phyloP scores from a whole-genome alignment of 2,797 vertebrate genomes.

The Tauraco hartlaubi region DNA sequence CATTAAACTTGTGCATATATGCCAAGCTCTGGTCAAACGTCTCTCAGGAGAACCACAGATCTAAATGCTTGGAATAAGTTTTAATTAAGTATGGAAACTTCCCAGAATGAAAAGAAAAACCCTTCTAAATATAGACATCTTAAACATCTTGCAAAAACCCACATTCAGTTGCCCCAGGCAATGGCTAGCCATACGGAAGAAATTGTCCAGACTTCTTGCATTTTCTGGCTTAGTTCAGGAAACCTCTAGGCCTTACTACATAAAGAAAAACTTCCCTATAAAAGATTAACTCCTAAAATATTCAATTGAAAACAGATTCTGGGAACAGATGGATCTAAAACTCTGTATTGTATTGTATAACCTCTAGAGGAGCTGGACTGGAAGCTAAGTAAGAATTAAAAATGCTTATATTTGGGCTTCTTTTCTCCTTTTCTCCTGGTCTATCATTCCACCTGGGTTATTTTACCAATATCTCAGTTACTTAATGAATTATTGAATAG shows the following conservation, averaged over 20 bases:
- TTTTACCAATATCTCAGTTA: neutral
- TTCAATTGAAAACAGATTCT: conserved; percentile 6
- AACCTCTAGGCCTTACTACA: conserved; percentile 35
- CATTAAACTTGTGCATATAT: neutral
- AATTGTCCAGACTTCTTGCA: conserved; percentile 14
- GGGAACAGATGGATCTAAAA: neutral
- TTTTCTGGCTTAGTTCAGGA: conserved; percentile 56
- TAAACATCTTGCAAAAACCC: conserved; percentile 13
- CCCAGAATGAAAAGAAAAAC: conserved; percentile 16
- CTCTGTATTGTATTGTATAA: neutral
- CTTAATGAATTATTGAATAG: neutral
- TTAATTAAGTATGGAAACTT: conserved; percentile 31
- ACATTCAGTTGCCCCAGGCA: neutral
- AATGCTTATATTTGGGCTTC: neutral
- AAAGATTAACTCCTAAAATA: conserved; percentile 16
- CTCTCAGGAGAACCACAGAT: neutral
- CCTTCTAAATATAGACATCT: conserved; percentile 18
- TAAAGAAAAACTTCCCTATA: neutral
- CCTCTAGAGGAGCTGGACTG: neutral
- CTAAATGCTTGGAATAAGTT: neutral
- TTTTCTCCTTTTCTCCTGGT: neutral
- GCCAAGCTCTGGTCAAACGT: neutral
- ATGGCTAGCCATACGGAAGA: conserved; percentile 8
- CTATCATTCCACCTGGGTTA: neutral
- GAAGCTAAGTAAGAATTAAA: neutral